Conservation (phyloP, 2,113 vertebrate genomes). For the Cyanistes caeruleus region DNA sequence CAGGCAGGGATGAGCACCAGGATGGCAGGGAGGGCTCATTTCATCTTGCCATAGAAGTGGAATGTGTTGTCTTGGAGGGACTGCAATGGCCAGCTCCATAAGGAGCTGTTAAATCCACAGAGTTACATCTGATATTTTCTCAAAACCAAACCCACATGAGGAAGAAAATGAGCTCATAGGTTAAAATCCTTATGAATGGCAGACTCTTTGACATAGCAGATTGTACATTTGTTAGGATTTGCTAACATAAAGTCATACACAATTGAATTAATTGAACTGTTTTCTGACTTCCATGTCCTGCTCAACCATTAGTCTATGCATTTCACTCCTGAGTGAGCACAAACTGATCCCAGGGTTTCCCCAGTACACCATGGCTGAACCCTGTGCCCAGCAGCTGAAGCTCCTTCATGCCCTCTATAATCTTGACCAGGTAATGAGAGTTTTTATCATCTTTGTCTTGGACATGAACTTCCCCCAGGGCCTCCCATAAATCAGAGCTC, state of each 20-base stretch:
- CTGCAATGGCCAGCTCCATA: not conserved
- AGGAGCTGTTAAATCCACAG: not conserved
- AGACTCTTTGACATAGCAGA: not conserved
- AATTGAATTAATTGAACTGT: not conserved
- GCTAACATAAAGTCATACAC: not conserved
- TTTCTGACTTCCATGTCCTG: not conserved
- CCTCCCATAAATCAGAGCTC: not conserved
- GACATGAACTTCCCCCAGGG: not conserved
- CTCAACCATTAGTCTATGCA: not conserved
- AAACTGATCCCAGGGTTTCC: not conserved
- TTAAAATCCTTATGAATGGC: not conserved
- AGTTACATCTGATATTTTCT: not conserved
- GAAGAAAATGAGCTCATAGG: rapidly evolving
- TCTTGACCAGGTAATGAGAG: not conserved
- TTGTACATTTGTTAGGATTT: not conserved
- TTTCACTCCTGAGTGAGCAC: rapidly evolving
- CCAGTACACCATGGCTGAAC: not conserved
- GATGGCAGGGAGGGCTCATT: not conserved
- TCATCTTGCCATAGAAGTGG: not conserved
- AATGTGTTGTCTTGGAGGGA: not conserved
- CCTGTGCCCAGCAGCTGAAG: not conserved
- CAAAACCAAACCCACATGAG: not conserved
- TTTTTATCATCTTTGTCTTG: not conserved
- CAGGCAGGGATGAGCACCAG: not conserved
- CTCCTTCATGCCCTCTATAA: not conserved